These are phyloP conservation scores for Epizoanthus scotinus DNA, from an alignment of 92 coral and sea anemone species.

Conservation along the genomic window DNA sequence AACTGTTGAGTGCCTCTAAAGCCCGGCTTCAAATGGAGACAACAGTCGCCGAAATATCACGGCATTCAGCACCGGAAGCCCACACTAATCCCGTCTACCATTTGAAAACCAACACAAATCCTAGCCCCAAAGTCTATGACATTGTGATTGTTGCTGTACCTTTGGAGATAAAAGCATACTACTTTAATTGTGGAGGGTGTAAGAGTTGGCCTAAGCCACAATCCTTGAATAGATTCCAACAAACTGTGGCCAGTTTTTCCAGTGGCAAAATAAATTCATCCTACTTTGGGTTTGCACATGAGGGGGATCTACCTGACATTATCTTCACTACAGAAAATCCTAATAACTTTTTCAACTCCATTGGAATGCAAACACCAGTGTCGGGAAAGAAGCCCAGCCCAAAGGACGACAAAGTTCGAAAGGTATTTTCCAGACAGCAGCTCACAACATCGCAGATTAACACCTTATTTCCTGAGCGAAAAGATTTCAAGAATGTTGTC, in stretches of 20 bases:
- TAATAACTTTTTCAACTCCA: constrained; percentile 78
- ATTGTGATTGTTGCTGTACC: constrained; percentile 95
- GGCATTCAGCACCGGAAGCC: constrained; percentile 16
- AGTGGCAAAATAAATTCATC: constrained; percentile 64
- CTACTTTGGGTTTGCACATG: constrained; percentile 61
- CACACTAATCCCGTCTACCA: constrained; percentile 52
- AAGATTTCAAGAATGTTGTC: constrained; percentile 47
- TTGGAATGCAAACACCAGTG: constrained; percentile 76
- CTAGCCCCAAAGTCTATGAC: constrained; percentile 55
- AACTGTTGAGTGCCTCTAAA: constrained; percentile 64
- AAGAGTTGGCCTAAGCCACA: constrained; percentile 77
- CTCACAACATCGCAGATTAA: constrained; percentile 59
- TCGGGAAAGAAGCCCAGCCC: constrained; percentile 47
- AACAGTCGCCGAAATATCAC: constrained; percentile 61
- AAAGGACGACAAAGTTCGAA: constrained; percentile 56
- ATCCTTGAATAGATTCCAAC: constrained; percentile 75
- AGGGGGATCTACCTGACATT: constrained; percentile 62
- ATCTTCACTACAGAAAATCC: constrained; percentile 82
- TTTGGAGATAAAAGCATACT: constrained; percentile 54
- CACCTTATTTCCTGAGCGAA: constrained; percentile 52
- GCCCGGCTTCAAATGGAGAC: constrained; percentile 75
- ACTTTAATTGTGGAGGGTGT: constrained; percentile 76
- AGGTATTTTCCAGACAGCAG: constrained; percentile 78
- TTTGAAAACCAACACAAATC: constrained; percentile 55
- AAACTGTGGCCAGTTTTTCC: constrained; percentile 87